Conservation (phyloP, 2,888 invertebrate species). For the Alitta virens region DNA sequence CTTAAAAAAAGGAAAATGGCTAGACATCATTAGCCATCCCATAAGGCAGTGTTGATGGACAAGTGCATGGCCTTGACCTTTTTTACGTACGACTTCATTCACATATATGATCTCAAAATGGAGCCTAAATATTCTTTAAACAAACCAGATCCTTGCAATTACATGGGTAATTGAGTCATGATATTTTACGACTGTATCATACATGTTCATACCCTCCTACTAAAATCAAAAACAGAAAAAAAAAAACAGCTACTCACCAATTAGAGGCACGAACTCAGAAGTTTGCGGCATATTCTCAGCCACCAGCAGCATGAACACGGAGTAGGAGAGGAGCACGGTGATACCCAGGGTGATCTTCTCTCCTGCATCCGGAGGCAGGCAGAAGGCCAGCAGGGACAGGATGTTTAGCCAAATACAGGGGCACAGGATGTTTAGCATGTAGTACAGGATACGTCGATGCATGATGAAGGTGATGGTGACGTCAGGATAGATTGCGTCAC, state of each 20-base stretch:
- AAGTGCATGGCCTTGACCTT: too few relatives aligned
- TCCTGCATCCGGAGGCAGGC: conserved; percentile 57
- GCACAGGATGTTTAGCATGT: conserved; percentile 56
- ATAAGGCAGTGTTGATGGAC: too few relatives aligned
- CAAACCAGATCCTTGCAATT: too few relatives aligned
- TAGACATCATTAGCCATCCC: too few relatives aligned
- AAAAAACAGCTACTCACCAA: conserved; percentile 53
- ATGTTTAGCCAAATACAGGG: conserved; percentile 59
- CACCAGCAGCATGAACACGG: conserved; percentile 59
- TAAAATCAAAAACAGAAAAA: too few relatives aligned
- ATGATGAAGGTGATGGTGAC: conserved; percentile 60
- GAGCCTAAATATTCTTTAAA: too few relatives aligned
- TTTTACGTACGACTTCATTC: too few relatives aligned
- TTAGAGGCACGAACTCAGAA: conserved; percentile 59
- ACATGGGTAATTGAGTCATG: too few relatives aligned
- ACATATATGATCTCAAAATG: too few relatives aligned
- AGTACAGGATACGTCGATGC: conserved; percentile 56
- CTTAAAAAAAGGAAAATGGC: too few relatives aligned
- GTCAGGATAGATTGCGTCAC: conserved; percentile 47
- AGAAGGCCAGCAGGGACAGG: conserved; percentile 58
- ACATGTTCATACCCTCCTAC: too few relatives aligned
- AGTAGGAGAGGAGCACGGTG: conserved; percentile 58
- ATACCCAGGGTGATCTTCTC: conserved; percentile 60
- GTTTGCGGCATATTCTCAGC: conserved; percentile 60
- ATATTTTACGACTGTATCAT: too few relatives aligned